Evolutionary conservation across 2,888 invertebrate genomes (phyloP), one percentile per base, ranked within the genome.

Genomic region (Chaetoderma sp.): DNA sequence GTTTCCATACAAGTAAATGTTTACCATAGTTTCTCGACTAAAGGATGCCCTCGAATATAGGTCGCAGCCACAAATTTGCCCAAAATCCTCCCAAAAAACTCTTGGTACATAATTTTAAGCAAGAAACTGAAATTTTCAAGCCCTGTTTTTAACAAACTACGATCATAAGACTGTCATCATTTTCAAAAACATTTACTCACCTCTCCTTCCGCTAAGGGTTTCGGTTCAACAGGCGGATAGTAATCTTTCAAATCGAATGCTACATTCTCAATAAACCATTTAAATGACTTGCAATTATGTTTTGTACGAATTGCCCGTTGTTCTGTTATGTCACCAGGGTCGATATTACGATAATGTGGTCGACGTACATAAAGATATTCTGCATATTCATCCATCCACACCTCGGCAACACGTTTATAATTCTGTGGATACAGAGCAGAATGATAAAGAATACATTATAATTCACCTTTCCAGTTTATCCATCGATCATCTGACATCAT

Each of bases 321-420:
- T 67, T 90, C 89, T 0, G 90, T 88, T 56, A 98, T 85, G 87
- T 97, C 93, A 0, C 97, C 96, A 0, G 94, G 89, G 84, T 94
- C 91, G n/a, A 95, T 88, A 1, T 86, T 83, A 16, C 90, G 88
- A 67, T 79, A 81, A 80, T 93, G 92, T 0, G 96, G 93, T 32
- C 93, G 89, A 0, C 95, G 89, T 68, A 88, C 87, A 87, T 97
- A 98, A 59, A 98, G 85, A 82, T 91, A 92, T 74, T 96, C 90
- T 1, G 94, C 94, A 85, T 96, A 98, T 79, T 98, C 97, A 83
- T 98, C 98, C 97, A 98, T 97, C 98, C 98, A 98, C 1, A 98
- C 97, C 78, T 95, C 95, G 61, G 96, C 96, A 0, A 97, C 96
- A 66, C 97, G 90, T 45, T 92, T 91, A 86, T 95, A 95, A 87